These are phyloP conservation scores for Caenorhabditis sp. DNA, from an alignment of 2,888 invertebrate species.

Conservation along the genomic window DNA sequence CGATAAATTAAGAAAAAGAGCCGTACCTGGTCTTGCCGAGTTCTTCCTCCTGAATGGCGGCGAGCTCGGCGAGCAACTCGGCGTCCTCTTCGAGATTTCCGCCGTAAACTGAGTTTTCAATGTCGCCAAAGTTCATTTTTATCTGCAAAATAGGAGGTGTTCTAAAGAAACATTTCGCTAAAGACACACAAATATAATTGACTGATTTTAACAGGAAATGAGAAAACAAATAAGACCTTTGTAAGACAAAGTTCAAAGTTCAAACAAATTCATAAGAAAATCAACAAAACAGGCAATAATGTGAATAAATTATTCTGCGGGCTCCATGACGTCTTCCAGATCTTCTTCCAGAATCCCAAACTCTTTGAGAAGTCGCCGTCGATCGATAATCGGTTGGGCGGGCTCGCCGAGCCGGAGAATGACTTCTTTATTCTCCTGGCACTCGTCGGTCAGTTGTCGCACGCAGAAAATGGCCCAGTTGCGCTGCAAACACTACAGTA, in stretches of 20 bases:
- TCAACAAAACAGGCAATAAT: slow-evolving; percentile 5
- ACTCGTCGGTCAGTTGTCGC: slow-evolving; percentile 65
- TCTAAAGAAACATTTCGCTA: slow-evolving; percentile 9
- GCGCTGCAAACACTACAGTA: slow-evolving; percentile 54
- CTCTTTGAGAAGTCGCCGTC: slow-evolving; percentile 59
- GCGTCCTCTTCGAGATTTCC: slow-evolving; percentile 66
- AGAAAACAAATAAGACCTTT: not conserved
- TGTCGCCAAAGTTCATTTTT: slow-evolving; percentile 57
- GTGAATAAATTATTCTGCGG: slow-evolving; percentile 9
- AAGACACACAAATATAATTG: not conserved
- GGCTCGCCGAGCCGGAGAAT: slow-evolving; percentile 63
- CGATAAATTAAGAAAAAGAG: not conserved
- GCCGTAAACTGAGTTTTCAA: slow-evolving; percentile 64
- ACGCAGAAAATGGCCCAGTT: slow-evolving; percentile 70
- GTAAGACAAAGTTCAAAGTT: not conserved
- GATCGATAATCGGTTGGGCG: slow-evolving; percentile 62
- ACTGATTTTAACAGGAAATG: slow-evolving; percentile 2
- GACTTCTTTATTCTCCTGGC: slow-evolving; percentile 67
- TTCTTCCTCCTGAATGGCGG: slow-evolving; percentile 64
- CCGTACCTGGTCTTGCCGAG: slow-evolving; percentile 21
- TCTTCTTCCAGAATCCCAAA: slow-evolving; percentile 58
- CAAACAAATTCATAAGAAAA: not conserved
- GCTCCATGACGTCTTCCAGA: slow-evolving; percentile 27
- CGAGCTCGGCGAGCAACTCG: slow-evolving; percentile 68
- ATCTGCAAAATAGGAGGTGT: not conserved